Base-by-base conservation (phyloP, 2,797 vertebrate genomes). In the Rousettus madagascariensis region DNA sequence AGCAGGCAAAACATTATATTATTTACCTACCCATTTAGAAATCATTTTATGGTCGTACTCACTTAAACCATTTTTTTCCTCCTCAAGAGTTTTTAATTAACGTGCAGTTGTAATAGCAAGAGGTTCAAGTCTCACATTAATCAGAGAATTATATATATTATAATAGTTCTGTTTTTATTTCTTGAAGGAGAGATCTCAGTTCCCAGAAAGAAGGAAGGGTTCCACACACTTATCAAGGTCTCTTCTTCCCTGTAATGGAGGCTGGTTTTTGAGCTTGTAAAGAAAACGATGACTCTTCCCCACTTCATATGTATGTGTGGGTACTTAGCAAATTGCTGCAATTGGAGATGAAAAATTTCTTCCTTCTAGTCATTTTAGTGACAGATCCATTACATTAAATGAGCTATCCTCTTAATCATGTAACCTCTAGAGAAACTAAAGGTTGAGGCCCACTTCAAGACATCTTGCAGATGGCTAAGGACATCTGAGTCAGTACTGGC, bases 11-110 rank as follows among this genome's bases (percentile, higher is more conserved):
- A 96, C 95, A 97, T 95, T 96, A 90, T 98, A 97, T 95, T 96
- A 90, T 98, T 98, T 97, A 94, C 86, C 38, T 97, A 41, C 85
- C 91, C 82, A 89, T 96, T 97, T 97, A 96, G 93, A 80, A 97
- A 51, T 46, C 91, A 75, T 93, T 86, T 96, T 41, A 16, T 80
- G 57, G 49, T 87, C 57, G 22, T 19, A 38, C 17, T 94, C 55
- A 84, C 91, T 83, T 93, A 83, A 38, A 86, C 51, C 74, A 94
- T 91, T 71, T 97, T 68, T 77, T 90, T 75, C 63, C 74, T 84
- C 36, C 55, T 96, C 83, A 93, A 96, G 68, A 6, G 0, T 5
- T 96, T 95, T 66, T 90, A 97, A 92, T 97, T 86, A 96, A 96
- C 28, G 1, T 19, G 8, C 1, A 43, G 57, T 65, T 96, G 63